Percentiles rank a stretch among this genome's conserved stretches.
Evolutionary conservation across 2,113 vertebrate genomes (phyloP).

Genomic region (Gambusia holbrooki): DNA sequence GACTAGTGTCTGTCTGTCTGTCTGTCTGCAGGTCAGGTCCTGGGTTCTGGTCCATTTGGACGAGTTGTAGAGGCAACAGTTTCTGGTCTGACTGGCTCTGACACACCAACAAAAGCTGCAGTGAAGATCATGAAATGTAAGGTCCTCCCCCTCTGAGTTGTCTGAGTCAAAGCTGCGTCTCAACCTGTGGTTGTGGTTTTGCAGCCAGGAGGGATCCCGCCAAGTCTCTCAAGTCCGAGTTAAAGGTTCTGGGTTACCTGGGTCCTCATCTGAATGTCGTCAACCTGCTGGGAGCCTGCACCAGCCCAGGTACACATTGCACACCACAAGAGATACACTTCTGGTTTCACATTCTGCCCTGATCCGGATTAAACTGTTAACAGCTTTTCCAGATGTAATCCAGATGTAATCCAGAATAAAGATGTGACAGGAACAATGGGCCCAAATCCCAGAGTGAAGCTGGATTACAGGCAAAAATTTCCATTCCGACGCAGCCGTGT

Average conservation of each 20-base stretch:
- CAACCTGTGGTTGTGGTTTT: not conserved
- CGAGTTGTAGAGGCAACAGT: constrained; percentile 71
- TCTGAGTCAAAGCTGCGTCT: not conserved
- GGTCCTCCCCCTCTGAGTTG: not conserved
- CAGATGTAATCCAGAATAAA: no score
- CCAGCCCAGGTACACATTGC: constrained; percentile 52
- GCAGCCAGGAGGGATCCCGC: constrained; percentile 57
- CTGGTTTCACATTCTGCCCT: no score
- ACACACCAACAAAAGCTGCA: constrained; percentile 61
- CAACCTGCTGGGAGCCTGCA: constrained; percentile 80
- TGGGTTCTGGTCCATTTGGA: constrained; percentile 76
- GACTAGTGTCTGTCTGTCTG: not conserved
- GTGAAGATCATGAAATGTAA: constrained; percentile 78
- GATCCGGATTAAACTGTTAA: no score
- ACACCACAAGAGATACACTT: not conserved
- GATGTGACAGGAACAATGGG: no score
- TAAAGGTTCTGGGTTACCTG: constrained; percentile 79
- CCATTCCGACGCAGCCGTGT: no score
- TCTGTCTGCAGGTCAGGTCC: constrained; percentile 62
- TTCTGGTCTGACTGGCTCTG: constrained; percentile 49
- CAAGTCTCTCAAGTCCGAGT: constrained; percentile 74
- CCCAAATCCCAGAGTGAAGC: no score
- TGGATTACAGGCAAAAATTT: no score
- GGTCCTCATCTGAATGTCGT: constrained; percentile 78
- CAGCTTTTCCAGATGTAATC: no score